Base-by-base conservation (phyloP, 2,797 vertebrate species). In the Eulemur albifrons region DNA sequence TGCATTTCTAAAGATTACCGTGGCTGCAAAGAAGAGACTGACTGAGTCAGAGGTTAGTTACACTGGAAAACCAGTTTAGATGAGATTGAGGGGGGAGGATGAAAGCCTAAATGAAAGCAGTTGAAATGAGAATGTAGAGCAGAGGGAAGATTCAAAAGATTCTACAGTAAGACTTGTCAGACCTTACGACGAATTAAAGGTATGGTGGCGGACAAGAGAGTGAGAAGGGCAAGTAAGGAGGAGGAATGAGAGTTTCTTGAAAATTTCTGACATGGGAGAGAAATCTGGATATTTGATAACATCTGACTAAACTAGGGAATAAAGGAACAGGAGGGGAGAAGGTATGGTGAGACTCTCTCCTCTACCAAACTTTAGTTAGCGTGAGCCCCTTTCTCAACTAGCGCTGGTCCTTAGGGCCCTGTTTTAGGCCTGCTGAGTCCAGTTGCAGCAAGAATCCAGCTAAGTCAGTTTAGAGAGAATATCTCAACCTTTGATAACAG, bases 31-130 rank as follows among this genome's bases (percentile, higher is more conserved):
- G 21, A 76, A 88, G 38, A 93, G 50, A 93, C 70, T 86, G 57
- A 54, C 45, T 81, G 73, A 59, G 79, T 70, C 30, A 25, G 30
- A 96, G 87, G 94, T 80, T 67, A 83, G 27, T 43, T 73, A 83
- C 17, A 75, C 43, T 67, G 32, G 63, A 91, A 88, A 97, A 72
- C 25, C 94, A 76, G 87, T 70, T 81, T 80, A 90, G 40, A 35
- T 32, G 70, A 94, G 11, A 76, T n/a, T 50, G 80, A 32, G 15
- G 48, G 43, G 50, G 10, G 25, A 94, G 32, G 30, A 76, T 17
- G 45, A 87, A 75, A 87, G 21, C 45, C 69, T 77, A 32, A 82
- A 93, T 27, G 15, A n/a, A 69, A 45, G 76, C n/a, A 65, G 21
- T 48, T 77, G 35, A 45, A 67, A 59, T 48, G 32, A n/a, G 27